Evolutionary conservation across 2,113 vertebrate genomes (phyloP), one percentile per base, ranked within the genome.

Genomic region (Alouatta palliata): DNA sequence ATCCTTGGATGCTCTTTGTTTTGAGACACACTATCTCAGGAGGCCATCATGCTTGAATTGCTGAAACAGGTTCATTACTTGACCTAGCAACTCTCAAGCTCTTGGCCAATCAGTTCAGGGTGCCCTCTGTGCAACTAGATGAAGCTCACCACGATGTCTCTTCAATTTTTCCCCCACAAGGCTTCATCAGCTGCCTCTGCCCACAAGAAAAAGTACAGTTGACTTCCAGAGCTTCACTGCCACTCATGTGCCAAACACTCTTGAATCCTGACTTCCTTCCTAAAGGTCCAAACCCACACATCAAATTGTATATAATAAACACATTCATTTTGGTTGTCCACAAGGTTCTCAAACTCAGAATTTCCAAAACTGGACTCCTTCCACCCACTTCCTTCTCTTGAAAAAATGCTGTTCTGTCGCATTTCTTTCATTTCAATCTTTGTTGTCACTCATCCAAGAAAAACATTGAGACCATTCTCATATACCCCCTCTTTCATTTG

Each of bases 291-390:
- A 97, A 96, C 58, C 94, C 95, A 95, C 96, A 95, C 61, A 49
- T 93, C 71, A 92, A 97, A 94, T 96, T 95, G 77, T 66, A 56
- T 82, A 79, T 47, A 52, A 64, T 37, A 23, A 92, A 91, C 90
- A 79, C 87, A 91, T 5, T 75, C 88, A 97, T 97, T 97, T 94
- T 86, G 97, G 94, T 95, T 95, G 56, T 83, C 97, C 96, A 93
- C 95, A 94, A 86, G 54, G 4, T 66, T 89, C 76, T 75, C 84
- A 84, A 95, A 83, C 43, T 94, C 95, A 92, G 43, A 94, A 71
- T 93, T 93, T 97, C 96, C 95, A 70, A 96, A 98, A 89, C 37
- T 82, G 71, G 58, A 70, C 56, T 82, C 76, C 66, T 54, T 45
- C 45, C 45, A 37, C 56, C 79, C 61, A 94, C 95, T 96, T 97